phyloP scores from a whole-genome alignment of 2,797 vertebrate genomes.

The Rhinichthys osculus region DNA sequence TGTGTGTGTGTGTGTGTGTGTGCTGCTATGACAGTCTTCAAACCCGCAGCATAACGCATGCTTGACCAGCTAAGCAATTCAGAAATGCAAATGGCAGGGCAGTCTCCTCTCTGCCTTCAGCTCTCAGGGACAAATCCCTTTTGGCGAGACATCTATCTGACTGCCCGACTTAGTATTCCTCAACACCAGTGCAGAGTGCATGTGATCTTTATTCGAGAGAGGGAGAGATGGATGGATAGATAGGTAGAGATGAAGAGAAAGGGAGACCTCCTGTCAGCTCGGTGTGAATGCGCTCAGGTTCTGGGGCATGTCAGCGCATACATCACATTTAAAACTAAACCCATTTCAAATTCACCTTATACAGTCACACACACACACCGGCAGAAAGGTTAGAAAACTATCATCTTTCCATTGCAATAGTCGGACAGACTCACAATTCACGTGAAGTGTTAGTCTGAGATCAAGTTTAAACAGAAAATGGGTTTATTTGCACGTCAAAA shows the following conservation, averaged over 20 bases:
- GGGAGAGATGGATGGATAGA: slow-evolving; percentile 46
- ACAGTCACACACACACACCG: slow-evolving; percentile 58
- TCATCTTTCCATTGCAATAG: not conserved
- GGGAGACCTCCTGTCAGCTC: slow-evolving; percentile 15
- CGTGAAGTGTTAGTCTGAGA: not conserved
- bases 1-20: slow-evolving; percentile 72
- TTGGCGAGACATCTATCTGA: slow-evolving; percentile 88
- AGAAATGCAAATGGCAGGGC: slow-evolving; percentile 93
- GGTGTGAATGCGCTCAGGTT: not conserved
- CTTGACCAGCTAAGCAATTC: slow-evolving; percentile 98
- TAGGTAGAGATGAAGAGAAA: slow-evolving; percentile 35
- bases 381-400: slow-evolving; percentile 65
- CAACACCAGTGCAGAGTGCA: slow-evolving; percentile 70
- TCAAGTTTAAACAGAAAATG: not conserved
- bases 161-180: slow-evolving; percentile 81
- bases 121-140: slow-evolving; percentile 92
- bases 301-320: slow-evolving; percentile 21
- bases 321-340: slow-evolving; percentile 36
- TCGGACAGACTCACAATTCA: not conserved
- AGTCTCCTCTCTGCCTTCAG: slow-evolving; percentile 78
- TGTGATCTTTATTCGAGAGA: slow-evolving; percentile 80
- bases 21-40: slow-evolving; percentile 93
- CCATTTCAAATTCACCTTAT: slow-evolving; percentile 70
- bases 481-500: not conserved
- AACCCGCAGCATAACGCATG: slow-evolving; percentile 85